Base-by-base conservation (phyloP, 2,113 vertebrate species). In the Malurus melanocephalus region DNA sequence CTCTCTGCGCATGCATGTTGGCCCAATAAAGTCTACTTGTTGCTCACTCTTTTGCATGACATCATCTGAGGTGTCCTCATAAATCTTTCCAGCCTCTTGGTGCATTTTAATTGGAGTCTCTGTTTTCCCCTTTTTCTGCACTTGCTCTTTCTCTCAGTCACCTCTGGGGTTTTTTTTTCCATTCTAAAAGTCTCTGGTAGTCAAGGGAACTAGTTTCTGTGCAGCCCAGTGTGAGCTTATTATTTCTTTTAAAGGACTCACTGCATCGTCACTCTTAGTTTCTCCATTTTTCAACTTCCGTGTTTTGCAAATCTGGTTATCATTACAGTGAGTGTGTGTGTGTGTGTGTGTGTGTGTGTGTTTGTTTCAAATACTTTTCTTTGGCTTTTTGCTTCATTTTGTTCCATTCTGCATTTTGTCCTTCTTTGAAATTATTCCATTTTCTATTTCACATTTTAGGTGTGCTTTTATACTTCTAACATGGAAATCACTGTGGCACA, bases 201-300 rank as follows among this genome's bases (percentile, higher is more conserved):
- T 87, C 95, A 95, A 94, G 94, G 94, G 94, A 95, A 94, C 92
- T 94, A 84, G 91, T 66, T 92, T 94, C 87, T 90, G 67, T 87
- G 81, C 89, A 95, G 66, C 84, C 81, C 43, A 62, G 55, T 65
- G 78, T 94, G 67, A 94, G 89, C 91, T 93, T 95, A 94, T 92
- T 95, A 93, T 90, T 95, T 90, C 92, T 95, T 87, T 90, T 82
- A 90, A 92, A 90, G 62, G 27, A 85, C 46, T 89, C 59, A 76
- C 69, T 90, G 81, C 85, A 85, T 81, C 94, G 89, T 92, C 71
- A 87, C 60, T 90, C 88, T 69, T 53, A 79, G 74, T 82, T 90
- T 93, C 80, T 80, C 57, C 14, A 1, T 60, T 93, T 92, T 89
- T 80, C 30, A 59, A 0, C 46, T 89, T 19, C 0, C 4, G 9